These are phyloP conservation scores for Tetrapedia diversipes DNA, from an alignment of 2,888 invertebrate species.

Conservation along the genomic window DNA sequence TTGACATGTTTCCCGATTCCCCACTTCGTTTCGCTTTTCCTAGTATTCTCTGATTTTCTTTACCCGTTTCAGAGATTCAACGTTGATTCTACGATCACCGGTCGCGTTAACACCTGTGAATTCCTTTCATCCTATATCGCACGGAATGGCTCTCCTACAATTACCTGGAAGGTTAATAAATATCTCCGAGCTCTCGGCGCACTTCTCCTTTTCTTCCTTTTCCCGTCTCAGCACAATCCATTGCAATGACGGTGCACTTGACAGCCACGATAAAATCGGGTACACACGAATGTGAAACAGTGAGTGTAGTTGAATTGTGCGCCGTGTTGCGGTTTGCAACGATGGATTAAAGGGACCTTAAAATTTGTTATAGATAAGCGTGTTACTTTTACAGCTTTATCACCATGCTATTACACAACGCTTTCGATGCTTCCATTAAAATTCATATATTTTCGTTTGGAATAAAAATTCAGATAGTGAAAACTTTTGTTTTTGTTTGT, in stretches of 20 bases:
- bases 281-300: constrained; percentile 16
- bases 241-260: constrained; percentile 47
- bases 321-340: constrained; percentile 3
- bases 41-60: too few relatives aligned
- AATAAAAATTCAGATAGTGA: neutral
- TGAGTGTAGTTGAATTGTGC: constrained; percentile 26
- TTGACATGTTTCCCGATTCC: neutral
- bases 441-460: neutral
- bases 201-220: constrained; percentile 27
- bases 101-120: constrained; percentile 33
- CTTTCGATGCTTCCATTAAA: neutral
- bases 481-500: too few relatives aligned
- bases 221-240: constrained; percentile 39
- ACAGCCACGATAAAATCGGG: constrained; percentile 42
- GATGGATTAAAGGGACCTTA: constrained; percentile 21
- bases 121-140: constrained; percentile 18
- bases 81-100: neutral
- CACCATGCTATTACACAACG: too few relatives aligned
- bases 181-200: constrained; percentile 20
- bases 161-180: constrained; percentile 57
- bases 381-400: neutral
- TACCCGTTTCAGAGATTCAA: neutral
- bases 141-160: constrained; percentile 24
- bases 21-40: neutral
- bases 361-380: neutral